Percentiles rank a stretch among this genome's conserved stretches.
phyloP scores from a whole-genome alignment of 2,797 vertebrate species.

The Chaetodon trifasciatus region DNA sequence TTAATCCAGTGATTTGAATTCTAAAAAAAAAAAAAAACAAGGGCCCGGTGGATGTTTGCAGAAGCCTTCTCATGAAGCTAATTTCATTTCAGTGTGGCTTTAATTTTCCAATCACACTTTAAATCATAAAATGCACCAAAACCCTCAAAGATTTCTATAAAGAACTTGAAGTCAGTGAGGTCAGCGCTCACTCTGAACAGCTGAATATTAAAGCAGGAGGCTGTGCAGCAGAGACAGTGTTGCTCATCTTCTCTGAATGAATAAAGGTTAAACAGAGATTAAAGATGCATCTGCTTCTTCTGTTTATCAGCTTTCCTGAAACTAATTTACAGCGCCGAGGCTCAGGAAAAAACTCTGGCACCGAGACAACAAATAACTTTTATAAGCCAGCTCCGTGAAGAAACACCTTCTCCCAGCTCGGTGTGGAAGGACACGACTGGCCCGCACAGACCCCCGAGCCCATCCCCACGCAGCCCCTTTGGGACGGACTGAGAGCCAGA shows the following conservation, averaged over 20 bases:
- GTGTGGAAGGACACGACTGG: not conserved
- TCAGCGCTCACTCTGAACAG: not conserved
- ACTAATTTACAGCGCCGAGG: not conserved
- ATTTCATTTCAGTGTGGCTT: not conserved
- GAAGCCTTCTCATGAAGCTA: not conserved
- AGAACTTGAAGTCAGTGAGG: not conserved
- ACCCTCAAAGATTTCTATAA: not conserved
- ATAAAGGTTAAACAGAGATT: slow-evolving; percentile 20
- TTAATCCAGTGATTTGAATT: slow-evolving; percentile 21
- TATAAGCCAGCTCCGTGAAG: not conserved
- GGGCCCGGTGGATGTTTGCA: not conserved
- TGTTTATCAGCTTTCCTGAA: not conserved
- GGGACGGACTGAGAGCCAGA: not conserved
- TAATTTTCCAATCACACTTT: not conserved
- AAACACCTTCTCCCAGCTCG: not conserved
- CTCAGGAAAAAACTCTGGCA: not conserved
- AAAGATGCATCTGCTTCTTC: slow-evolving; percentile 18
- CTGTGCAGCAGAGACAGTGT: slow-evolving; percentile 1
- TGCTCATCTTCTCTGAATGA: slow-evolving; percentile 11
- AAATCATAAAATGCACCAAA: not conserved
- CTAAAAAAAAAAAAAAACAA: not conserved
- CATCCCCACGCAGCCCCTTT: not conserved
- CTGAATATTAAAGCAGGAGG: slow-evolving; percentile 14
- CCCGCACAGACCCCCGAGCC: not conserved
- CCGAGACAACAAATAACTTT: not conserved